phyloP scores from a whole-genome alignment of 2,113 vertebrate genomes.

The Prunella himalayana region DNA sequence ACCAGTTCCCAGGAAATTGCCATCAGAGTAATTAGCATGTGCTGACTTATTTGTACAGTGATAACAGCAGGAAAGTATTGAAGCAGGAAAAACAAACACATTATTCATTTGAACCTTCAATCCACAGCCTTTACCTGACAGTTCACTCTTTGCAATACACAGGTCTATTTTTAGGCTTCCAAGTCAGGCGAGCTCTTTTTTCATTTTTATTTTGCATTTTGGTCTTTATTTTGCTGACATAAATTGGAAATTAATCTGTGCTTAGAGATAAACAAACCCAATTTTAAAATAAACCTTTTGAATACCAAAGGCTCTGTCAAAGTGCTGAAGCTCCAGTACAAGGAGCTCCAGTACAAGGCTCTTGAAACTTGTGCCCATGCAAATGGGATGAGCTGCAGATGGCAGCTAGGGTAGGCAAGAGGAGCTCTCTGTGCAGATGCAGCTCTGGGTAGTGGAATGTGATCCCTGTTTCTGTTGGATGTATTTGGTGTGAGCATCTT shows the following conservation, averaged over 20 bases:
- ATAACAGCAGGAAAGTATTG: slow-evolving; percentile 61
- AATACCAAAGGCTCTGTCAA: not conserved
- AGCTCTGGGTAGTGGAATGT: not conserved
- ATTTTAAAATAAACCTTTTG: not conserved
- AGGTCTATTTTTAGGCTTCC: slow-evolving; percentile 49
- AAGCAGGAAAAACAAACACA: slow-evolving; percentile 66
- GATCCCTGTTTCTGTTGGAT: accelerated
- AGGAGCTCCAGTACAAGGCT: not conserved
- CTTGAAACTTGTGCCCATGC: not conserved
- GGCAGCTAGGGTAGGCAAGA: not conserved
- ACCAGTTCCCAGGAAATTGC: slow-evolving; percentile 54
- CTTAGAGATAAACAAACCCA: not conserved
- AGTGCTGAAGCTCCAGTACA: not conserved
- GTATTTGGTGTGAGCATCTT: not conserved
- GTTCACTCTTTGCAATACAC: slow-evolving; percentile 10
- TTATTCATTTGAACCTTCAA: slow-evolving; percentile 64
- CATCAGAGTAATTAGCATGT: slow-evolving; percentile 34
- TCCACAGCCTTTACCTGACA: slow-evolving; percentile 50
- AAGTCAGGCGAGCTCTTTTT: not conserved
- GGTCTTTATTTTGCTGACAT: slow-evolving; percentile 9
- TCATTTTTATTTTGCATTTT: slow-evolving; percentile 1
- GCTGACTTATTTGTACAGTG: slow-evolving; percentile 61
- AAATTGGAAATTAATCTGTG: slow-evolving; percentile 21
- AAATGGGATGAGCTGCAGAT: not conserved
- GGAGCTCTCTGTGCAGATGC: not conserved